Evolutionary conservation across 2,888 invertebrate genomes (phyloP), one percentile per base, ranked within the genome.

Genomic region (Oligia latruncula): DNA sequence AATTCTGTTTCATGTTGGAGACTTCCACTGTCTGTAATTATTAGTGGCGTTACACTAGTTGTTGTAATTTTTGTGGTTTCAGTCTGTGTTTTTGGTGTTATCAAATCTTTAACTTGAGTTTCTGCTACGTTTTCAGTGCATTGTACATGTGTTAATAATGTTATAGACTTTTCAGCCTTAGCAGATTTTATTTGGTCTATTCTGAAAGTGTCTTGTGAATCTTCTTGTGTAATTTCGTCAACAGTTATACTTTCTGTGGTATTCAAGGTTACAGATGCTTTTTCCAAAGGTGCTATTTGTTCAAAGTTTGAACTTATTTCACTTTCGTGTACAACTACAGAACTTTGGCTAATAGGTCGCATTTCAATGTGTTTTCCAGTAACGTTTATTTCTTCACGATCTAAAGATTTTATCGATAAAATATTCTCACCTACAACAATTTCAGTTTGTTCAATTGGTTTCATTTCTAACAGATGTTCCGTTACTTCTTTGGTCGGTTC

Each of bases 1-100:
- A 97, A 91, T 78, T 94, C 92, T 73, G 93, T 93, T 94, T 97
- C 97, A 87, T 93, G 94, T 91, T 95, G 94, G 55, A 96, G 85
- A 82, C 93, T 92, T 72, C 92, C 91, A 80, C 93, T 95, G 87
- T 97, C 95, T 81, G 95, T 95, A 80, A 96, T 90, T 80, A 95
- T 90, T 81, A 96, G 89, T 46, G 96, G 95, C 88, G 93, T 92
- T 76, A 94, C 89, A 86, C 92, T 92, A 77, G 93, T 92, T 77
- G 96, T 93, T 87, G 93, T 92, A 40, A 94, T 83, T 81, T 91
- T 93, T 79, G 93, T 90, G 29, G 85, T 91, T 92, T 94, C 93
- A 52, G 89, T 90, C 83, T 90, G 89, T 87, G 91, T 87, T 83
- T 87, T 84, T 70, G 91, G 91, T 90, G 92, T 90, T 78, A 87